Evolutionary conservation across 2,113 vertebrate species (phyloP).

Genomic region (Prolemur simus): DNA sequence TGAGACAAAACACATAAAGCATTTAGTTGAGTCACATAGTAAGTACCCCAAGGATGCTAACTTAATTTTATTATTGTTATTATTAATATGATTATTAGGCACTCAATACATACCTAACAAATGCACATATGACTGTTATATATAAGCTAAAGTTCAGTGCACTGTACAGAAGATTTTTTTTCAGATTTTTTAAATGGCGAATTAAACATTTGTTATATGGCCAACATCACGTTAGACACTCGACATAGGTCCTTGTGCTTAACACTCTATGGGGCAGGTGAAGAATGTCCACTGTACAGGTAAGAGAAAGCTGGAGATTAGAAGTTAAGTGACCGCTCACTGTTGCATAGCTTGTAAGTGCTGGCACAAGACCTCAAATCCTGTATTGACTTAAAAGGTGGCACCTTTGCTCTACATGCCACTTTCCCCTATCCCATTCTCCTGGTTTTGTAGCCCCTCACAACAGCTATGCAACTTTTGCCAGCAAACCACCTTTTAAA

Average conservation of each 20-base stretch:
- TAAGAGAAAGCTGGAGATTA: neutral
- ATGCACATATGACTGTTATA: neutral
- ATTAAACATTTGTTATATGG: neutral
- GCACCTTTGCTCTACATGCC: neutral
- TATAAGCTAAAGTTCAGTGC: neutral
- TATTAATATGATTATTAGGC: neutral
- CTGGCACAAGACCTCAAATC: neutral
- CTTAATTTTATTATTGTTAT: neutral
- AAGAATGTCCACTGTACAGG: neutral
- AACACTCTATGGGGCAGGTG: neutral
- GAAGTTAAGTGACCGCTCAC: neutral
- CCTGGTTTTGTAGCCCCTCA: neutral
- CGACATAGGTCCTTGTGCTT: neutral
- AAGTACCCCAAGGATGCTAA: neutral
- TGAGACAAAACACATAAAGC: neutral
- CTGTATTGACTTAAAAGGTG: neutral
- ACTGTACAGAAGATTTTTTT: neutral
- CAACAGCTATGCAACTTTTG: neutral
- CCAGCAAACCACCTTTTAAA: neutral
- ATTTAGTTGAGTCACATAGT: neutral
- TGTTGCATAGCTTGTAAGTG: too few relatives aligned
- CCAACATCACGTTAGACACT: neutral
- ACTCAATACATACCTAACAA: neutral
- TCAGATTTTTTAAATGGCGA: neutral
- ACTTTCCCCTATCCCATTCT: too few relatives aligned